Base-by-base conservation (phyloP, 2,888 invertebrate species). In the Ctena decussata region DNA sequence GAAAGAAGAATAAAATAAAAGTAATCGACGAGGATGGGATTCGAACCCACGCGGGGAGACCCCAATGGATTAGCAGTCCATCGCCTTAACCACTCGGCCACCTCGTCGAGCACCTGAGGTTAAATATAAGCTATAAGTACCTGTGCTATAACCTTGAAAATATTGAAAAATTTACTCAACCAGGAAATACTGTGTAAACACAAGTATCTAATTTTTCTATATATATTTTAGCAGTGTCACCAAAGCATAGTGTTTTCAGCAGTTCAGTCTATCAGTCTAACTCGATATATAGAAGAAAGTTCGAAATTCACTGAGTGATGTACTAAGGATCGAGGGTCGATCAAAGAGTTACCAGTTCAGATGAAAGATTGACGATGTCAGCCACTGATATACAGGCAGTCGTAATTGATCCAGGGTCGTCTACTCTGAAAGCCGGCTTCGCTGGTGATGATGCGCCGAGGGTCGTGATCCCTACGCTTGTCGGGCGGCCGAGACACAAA, bases 351-450 rank as follows among this genome's bases (percentile, higher is more conserved):
- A n/a, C n/a, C n/a, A n/a, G n/a, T n/a, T n/a, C n/a, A n/a, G n/a
- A n/a, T n/a, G n/a, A n/a, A n/a, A n/a, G n/a, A n/a, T n/a, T n/a
- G n/a, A n/a, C 21, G 21, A 46, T 46, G 46, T 46, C 46, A 57
- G 12, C 11, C 27, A 3, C 27, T 15, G 53, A 70, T 21, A 35
- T 65, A 39, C 35, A 24, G n/a, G 53, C 80, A 0, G 30, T 84
- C 3, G 77, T 84, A 8, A 71, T 84, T 24, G 84, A 84, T 41
- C 75, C 76, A 0, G 84, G 84, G 6, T 76, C 80, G 41, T 60
- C 65, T 18, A 76, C 76, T 32, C 46, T 79, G 18, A 79, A 80
- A 27, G 84, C 84, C 12, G 84, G 84, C 21, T 84, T 84, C 35
- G 75, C 84, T 2, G 80, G 80, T 15, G 84, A 84, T 12, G 80